Conservation (phyloP, 2,113 vertebrate genomes). For the Pholis gunnellus region DNA sequence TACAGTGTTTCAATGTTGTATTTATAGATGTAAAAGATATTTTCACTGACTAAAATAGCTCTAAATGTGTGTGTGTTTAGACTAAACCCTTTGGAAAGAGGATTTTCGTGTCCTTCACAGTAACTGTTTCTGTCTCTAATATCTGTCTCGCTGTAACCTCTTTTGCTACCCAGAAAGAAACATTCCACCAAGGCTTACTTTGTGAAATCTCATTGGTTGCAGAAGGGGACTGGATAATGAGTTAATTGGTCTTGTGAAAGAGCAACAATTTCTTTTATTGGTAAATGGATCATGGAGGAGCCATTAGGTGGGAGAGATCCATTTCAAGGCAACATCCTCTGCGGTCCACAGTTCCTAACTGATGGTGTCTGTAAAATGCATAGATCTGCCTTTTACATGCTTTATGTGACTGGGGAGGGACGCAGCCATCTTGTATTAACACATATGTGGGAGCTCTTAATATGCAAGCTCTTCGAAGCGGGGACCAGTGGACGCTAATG, state of each 20-base stretch:
- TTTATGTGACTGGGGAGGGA: slow-evolving; percentile 20
- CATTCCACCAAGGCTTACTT: slow-evolving; percentile 12
- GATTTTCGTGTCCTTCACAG: background rate
- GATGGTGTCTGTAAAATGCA: slow-evolving; percentile 43
- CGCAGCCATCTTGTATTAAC: slow-evolving; percentile 4
- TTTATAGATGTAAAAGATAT: background rate
- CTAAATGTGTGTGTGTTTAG: background rate
- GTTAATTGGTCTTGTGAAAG: slow-evolving; percentile 44
- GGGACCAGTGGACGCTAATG: slow-evolving; percentile 19
- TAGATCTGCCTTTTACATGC: slow-evolving; percentile 34
- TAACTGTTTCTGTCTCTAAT: background rate
- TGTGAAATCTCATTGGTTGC: slow-evolving; percentile 35
- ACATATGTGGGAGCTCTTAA: background rate
- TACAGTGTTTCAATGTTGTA: background rate
- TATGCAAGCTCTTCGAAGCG: background rate
- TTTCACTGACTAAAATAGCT: background rate
- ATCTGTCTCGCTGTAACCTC: slow-evolving; percentile 5
- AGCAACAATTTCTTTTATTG: slow-evolving; percentile 49
- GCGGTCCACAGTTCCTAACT: slow-evolving; percentile 19
- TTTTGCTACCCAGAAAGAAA: slow-evolving; percentile 9
- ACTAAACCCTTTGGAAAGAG: background rate
- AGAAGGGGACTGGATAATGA: slow-evolving; percentile 47
- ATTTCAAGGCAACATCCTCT: slow-evolving; percentile 33
- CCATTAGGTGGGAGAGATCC: slow-evolving; percentile 37
- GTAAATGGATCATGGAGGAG: slow-evolving; percentile 45